Evolutionary conservation across 2,888 invertebrate species (phyloP).

Genomic region (Barypeithes pellucidus): DNA sequence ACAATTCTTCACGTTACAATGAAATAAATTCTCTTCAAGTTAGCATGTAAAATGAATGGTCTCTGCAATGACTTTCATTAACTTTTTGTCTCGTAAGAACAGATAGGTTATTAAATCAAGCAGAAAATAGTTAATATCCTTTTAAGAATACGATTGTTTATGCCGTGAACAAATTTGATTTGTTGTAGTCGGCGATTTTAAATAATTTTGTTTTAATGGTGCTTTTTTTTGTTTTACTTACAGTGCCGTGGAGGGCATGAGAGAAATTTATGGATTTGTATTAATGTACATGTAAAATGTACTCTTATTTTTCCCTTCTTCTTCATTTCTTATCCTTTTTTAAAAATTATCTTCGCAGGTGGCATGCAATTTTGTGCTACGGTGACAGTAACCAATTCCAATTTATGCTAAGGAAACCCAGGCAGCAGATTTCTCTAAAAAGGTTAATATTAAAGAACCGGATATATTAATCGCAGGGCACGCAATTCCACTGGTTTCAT

Average conservation of each 20-base stretch:
- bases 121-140: constrained; percentile 47
- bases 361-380: too few species aligned
- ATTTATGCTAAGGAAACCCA: too few species aligned
- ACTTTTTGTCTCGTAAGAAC: constrained; percentile 15
- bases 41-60: constrained; percentile 30
- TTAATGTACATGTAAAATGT: too few species aligned
- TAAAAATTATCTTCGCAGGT: too few species aligned
- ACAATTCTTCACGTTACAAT: constrained; percentile 14
- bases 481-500: too few species aligned
- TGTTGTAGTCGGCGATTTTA: constrained; percentile 10
- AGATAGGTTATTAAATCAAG: constrained; percentile 42
- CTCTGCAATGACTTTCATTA: constrained; percentile 26
- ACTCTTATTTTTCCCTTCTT: too few species aligned
- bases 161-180: constrained; percentile 31
- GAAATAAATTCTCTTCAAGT: constrained; percentile 4
- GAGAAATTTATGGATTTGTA: too few species aligned
- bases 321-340: too few species aligned
- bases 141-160: constrained; percentile 41
- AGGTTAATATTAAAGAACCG: too few species aligned
- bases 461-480: too few species aligned
- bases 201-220: background rate
- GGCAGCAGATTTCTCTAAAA: too few species aligned
- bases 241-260: constrained; percentile 3
- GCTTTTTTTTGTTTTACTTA: background rate
- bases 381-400: too few species aligned